A percentile compares a stretch with the other conserved stretches of the same genome.
These are phyloP conservation scores for Contarinia nasturtii DNA, from an alignment of 1,140 invertebrate genomes.

Conservation along the genomic window DNA sequence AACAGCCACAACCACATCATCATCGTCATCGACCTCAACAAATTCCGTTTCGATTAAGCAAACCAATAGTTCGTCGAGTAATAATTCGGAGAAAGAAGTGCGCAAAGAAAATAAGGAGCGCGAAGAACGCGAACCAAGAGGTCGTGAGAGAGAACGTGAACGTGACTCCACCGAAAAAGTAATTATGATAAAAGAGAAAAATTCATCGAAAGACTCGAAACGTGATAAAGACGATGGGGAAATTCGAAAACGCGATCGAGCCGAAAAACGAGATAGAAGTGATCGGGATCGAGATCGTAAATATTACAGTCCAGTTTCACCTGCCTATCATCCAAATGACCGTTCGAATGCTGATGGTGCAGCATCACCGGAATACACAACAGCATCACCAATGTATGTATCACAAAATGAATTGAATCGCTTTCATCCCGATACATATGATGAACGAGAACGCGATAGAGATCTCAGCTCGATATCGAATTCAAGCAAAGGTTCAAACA, in stretches of 20 bases:
- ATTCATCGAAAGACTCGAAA: neutral
- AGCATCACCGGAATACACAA: neutral
- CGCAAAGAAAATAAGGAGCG: no score
- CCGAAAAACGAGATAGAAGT: constrained; percentile 7
- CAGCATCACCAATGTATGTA: constrained; percentile 1
- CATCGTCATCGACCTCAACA: no score
- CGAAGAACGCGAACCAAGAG: no score
- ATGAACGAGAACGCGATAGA: constrained; percentile 13
- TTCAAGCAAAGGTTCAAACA: constrained; percentile 23
- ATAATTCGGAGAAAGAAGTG: no score
- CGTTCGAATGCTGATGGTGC: neutral
- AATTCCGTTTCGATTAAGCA: no score
- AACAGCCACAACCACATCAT: no score
- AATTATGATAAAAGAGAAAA: neutral
- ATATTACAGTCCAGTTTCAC: neutral
- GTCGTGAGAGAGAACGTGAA: no score
- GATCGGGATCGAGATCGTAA: neutral
- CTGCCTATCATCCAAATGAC: neutral
- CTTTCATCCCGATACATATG: neutral
- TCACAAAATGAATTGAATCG: constrained; percentile 1
- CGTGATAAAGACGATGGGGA: constrained; percentile 7
- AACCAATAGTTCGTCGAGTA: no score
- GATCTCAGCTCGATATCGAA: constrained; percentile 23
- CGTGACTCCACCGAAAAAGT: neutral
- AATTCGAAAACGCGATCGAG: constrained; percentile 4